Base-by-base conservation (phyloP, 1,140 invertebrate genomes). In the Aphidius gifuensis region DNA sequence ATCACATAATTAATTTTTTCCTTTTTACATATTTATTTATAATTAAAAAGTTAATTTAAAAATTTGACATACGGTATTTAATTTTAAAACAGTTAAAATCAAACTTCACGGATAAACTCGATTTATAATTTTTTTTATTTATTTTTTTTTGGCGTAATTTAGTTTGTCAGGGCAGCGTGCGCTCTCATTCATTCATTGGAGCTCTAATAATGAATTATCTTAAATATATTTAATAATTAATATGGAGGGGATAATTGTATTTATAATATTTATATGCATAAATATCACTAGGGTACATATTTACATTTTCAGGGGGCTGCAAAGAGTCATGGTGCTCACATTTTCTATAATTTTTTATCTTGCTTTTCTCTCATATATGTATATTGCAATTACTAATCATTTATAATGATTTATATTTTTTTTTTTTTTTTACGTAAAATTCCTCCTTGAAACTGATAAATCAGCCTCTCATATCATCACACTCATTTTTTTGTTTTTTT, bases 211-310 rank as follows among this genome's bases (percentile, higher is more conserved):
- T 79, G 70, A 74, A 77, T 78, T 62, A 62, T 59, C 40, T 72
- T 71, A 76, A 74, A 77, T 62, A 76, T 76, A 75, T 76, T 77
- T 66, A 76, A 76, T 78, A 77, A 79, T 80, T 78, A 76, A 74
- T 78, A 74, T 71, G 66, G 67, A 66, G 64, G 51, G 62, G 61
- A 76, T 75, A 78, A 68, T 74, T 70, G 69, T 73, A 71, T 74
- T 70, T 72, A 69, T 77, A 72, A 68, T 75, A 74, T 73, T 69
- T 68, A 69, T 71, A 72, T 72, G 65, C 69, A 72, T 75, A 73
- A 71, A 68, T 79, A 79, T 79, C 75, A 77, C 77, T 80, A 79
- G 73, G 78, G 77, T 79, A 79, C 77, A 77, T 80, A 79, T 80
- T 68, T 80, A 80, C 78, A 80, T 40, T 55, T 55, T 49, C n/a